Base-by-base conservation (phyloP, 2,888 invertebrate species). In the Morpho deidamia region DNA sequence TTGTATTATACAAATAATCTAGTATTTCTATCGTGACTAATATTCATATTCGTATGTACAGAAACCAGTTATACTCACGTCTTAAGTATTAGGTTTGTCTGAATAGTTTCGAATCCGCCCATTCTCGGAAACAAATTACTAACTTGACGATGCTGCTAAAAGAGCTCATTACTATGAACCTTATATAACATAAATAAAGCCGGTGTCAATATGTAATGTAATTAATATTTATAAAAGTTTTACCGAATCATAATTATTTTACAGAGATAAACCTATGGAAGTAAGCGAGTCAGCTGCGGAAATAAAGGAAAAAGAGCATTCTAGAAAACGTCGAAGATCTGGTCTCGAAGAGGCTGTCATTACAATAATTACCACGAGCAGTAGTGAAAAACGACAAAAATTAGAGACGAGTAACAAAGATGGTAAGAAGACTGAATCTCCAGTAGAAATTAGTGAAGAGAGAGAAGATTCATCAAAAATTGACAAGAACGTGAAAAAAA, bases 251-350 rank as follows among this genome's bases (percentile, higher is more conserved):
- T 54, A 56, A 23, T 39, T 44, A 42, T 51, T 51, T 69, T 65
- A 46, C 69, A 81, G 83, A 58, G 67, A 75, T 10, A 68, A 67
- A 51, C 47, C 59, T 7, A 69, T 71, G 57, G 76, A 79, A 38
- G 55, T 70, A 0, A 72, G 74, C 2, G 51, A 54, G 5, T 23
- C 38, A n/a, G 40, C 32, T 37, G 11, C 44, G 9, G 11, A 60
- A 12, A 64, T 61, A 33, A 66, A 66, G 37, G 69, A 70, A 43
- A 62, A 48, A 38, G 65, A 66, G 11, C 14, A 61, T 7, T 55
- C 72, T 3, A 78, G 78, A 61, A 88, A 86, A 65, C 78, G 88
- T n/a, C 78, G 85, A 2, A 73, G 78, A 1, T 86, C 88, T 0
- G 70, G 74, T 1, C 58, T 82, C 8, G 82, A 82, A 48, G 86